A percentile compares a stretch with the other conserved stretches of the same genome.
These are phyloP conservation scores for Petromus typicus DNA, from an alignment of 2,113 vertebrate genomes.

Conservation along the genomic window DNA sequence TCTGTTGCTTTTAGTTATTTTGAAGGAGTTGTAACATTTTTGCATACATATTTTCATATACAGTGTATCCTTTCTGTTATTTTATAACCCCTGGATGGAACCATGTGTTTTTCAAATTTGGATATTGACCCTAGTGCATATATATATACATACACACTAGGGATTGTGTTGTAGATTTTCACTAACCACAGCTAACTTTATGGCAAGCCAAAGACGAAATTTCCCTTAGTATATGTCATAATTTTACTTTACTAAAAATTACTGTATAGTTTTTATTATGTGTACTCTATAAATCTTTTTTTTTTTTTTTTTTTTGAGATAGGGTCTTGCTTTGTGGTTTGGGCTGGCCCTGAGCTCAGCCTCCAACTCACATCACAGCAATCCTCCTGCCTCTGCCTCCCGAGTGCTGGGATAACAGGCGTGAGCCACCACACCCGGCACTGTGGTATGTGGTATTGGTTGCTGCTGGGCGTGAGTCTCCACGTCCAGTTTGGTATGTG, in stretches of 20 bases:
- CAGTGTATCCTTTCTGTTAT: background rate
- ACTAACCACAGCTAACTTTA: background rate
- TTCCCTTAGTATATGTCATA: slow-evolving; percentile 42
- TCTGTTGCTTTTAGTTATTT: slow-evolving; percentile 4
- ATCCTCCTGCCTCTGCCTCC: too few species aligned
- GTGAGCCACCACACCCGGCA: too few species aligned
- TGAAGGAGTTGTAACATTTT: background rate
- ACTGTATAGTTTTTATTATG: background rate
- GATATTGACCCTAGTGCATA: background rate
- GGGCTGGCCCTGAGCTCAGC: too few species aligned
- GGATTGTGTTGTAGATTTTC: slow-evolving; percentile 36
- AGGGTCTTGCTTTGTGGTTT: too few species aligned
- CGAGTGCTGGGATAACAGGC: too few species aligned
- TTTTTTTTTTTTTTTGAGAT: too few species aligned
- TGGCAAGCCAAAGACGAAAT: background rate
- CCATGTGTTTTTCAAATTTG: background rate
- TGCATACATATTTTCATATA: background rate
- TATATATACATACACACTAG: background rate
- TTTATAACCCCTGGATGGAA: background rate
- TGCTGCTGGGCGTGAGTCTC: too few species aligned
- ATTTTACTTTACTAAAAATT: slow-evolving; percentile 4
- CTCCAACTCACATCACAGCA: too few species aligned
- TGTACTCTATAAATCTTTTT: background rate
- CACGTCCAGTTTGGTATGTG: too few species aligned
- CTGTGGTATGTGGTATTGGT: too few species aligned